Conservation (phyloP, 2,797 vertebrate species). For the Acomys russatus region DNA sequence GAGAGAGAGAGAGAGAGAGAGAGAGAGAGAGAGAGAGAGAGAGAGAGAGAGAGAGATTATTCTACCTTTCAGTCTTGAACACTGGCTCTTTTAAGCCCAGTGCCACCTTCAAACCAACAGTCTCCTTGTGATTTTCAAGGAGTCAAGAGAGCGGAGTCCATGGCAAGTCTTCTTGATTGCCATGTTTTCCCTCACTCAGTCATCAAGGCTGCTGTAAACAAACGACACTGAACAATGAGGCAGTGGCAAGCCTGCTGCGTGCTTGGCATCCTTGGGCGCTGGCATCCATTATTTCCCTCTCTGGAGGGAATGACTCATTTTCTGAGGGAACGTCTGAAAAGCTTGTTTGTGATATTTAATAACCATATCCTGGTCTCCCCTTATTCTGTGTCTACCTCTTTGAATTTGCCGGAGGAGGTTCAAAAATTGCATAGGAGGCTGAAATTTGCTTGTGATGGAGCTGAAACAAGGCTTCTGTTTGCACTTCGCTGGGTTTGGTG, state of each 20-base stretch:
- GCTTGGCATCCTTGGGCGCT: background rate
- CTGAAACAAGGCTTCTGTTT: background rate
- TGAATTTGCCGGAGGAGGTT: background rate
- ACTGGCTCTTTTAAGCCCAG: background rate
- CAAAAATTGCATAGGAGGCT: background rate
- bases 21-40: background rate
- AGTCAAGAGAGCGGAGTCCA: background rate
- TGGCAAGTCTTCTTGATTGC: background rate
- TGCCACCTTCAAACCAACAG: background rate
- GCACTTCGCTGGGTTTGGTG: background rate
- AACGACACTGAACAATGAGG: background rate
- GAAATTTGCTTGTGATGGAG: background rate
- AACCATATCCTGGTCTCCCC: background rate
- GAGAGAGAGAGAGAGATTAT: background rate
- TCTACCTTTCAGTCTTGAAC: background rate
- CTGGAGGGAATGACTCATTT: slow-evolving; percentile 25
- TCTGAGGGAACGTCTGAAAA: slow-evolving; percentile 4
- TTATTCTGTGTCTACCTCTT: background rate
- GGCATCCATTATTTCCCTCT: background rate
- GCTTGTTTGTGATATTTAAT: slow-evolving; percentile 16
- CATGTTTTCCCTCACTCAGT: background rate
- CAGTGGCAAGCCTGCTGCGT: background rate
- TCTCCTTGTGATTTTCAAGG: slow-evolving; percentile 61
- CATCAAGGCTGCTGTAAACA: background rate
- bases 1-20: background rate